Base-by-base conservation (phyloP, 2,113 vertebrate genomes). In the Manacus vitellinus region DNA sequence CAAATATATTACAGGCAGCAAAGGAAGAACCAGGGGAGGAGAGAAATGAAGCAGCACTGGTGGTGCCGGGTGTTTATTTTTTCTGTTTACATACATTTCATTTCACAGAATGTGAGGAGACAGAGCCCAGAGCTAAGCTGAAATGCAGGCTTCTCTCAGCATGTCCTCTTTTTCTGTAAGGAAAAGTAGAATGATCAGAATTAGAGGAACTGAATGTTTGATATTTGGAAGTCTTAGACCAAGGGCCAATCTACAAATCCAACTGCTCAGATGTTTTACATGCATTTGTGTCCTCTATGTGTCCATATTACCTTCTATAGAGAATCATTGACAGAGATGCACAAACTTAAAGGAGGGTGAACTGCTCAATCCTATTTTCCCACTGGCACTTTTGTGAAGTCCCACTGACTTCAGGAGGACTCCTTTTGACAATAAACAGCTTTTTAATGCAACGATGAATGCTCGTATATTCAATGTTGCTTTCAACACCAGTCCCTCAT, bases 401-500 rank as follows among this genome's bases (percentile, higher is more conserved):
- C 58, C 10, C 5, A 10, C 55, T 68, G 46, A 52, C 70, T 85
- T 55, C 41, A 58, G 31, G 30, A 83, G 35, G n/a, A n/a, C 35
- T 77, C 24, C 14, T 55, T 56, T 31, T 56, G 66, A 70, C 24
- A 81, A 67, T 23, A 52, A 70, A 47, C 39, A 92, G 51, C 43
- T 81, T 63, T 77, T 70, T 91, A 84, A 70, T 88, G 46, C 68
- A 77, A 33, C 70, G 37, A 15, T 30, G 30, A 86, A 41, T 70
- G 39, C 44, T 61, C 82, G 51, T 54, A 22, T 88, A 49, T 76
- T 83, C 66, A 65, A 4, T 37, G 12, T 58, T 84, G 65, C 30
- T 90, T 96, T 68, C 46, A 71, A 47, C 35, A 80, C 19, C 56
- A 43, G 65, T 73, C 86, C 97, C 89, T 84, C 86, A 95, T 97